Conservation (phyloP, 2,797 vertebrate genomes). For the Hypotaenidia okinawae region DNA sequence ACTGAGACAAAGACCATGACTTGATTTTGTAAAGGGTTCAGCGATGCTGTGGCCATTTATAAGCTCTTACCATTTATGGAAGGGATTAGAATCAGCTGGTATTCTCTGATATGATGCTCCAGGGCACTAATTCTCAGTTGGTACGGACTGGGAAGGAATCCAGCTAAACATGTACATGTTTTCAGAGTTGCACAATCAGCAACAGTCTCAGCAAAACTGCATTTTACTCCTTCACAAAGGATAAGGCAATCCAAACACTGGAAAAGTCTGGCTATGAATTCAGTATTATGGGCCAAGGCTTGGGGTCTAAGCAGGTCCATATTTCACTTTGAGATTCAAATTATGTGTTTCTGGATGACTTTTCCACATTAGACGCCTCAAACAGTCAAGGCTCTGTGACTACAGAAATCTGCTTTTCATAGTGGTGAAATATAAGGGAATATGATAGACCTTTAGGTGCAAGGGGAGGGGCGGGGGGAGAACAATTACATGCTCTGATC, state of each 20-base stretch:
- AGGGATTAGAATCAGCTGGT: background rate
- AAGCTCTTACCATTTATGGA: constrained; percentile 7
- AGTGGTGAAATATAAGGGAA: background rate
- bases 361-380: constrained; percentile 40
- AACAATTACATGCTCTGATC: constrained; percentile 12
- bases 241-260: background rate
- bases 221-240: constrained; percentile 1
- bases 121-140: background rate
- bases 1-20: background rate
- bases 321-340: constrained; percentile 30
- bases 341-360: constrained; percentile 55
- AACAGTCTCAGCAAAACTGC: background rate
- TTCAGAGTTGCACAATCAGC: constrained; percentile 12
- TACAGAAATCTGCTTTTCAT: constrained; percentile 29
- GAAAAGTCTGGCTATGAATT: constrained; percentile 8
- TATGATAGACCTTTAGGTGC: background rate
- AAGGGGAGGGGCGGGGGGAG: background rate
- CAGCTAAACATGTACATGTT: background rate
- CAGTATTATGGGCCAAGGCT: background rate
- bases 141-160: constrained; percentile 25
- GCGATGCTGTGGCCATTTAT: background rate
- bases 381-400: constrained; percentile 45
- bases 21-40: background rate
- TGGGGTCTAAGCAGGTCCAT: constrained; percentile 7
- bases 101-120: background rate